Base-by-base conservation (phyloP, 2,113 vertebrate genomes). In the Cariama cristata region DNA sequence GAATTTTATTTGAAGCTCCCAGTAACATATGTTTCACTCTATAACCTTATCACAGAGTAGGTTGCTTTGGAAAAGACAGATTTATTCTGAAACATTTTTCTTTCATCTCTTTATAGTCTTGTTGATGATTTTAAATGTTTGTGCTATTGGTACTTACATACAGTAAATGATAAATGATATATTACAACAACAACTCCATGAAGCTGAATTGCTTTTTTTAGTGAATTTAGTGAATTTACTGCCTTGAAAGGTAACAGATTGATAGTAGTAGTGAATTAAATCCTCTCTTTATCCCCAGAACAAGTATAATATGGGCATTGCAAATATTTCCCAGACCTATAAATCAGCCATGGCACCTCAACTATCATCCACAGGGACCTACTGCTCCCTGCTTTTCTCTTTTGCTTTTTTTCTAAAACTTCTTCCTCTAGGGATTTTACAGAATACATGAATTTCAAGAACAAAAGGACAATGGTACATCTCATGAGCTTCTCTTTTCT, bases 191-290 rank as follows among this genome's bases (percentile, higher is more conserved):
- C 97, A 86, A 73, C 92, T 93, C 30, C 92, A 76, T 58, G 94
- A 97, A 97, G 94, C 93, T 93, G 97, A 97, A 97, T 97, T 96
- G 91, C 92, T 97, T 97, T 83, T 93, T 97, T 96, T 86, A 93
- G 95, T 84, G 91, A 95, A 87, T 84, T 94, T 97, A 86, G 92
- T 87, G 96, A 93, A 97, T 98, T 95, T 97, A 94, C 93, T 97
- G 90, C 89, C 89, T 96, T 95, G 96, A 97, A 98, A 98, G 97
- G 97, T 89, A 96, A 93, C 94, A 97, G 96, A 98, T 96, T 98
- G 97, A 97, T 94, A 97, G 91, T 74, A 79, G 72, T 66, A 91
- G 93, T 96, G 86, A 92, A 74, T 49, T 96, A 96, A 97, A 94
- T 93, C 93, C 66, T 97, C 79, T 95, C 92, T 97, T 97, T 96